Conservation (phyloP, 2,888 invertebrate species). For the Apamea sordens region DNA sequence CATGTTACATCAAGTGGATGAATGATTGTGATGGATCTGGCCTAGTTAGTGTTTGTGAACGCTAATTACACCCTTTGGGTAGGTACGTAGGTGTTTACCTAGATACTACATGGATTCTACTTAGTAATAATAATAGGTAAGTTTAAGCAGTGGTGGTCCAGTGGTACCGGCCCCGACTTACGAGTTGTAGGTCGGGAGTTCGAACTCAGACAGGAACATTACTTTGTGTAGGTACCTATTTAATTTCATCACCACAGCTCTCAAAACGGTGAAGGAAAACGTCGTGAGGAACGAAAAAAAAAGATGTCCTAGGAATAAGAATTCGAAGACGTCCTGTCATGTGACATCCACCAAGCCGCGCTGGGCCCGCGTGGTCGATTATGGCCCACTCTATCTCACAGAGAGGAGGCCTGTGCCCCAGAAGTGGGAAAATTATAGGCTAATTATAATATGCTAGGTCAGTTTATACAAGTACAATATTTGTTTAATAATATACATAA, state of each 20-base stretch:
- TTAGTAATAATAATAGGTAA: not conserved
- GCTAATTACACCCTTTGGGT: conserved; percentile 11
- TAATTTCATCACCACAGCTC: not conserved
- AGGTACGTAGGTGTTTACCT: not conserved
- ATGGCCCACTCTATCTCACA: not conserved
- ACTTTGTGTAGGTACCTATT: not conserved
- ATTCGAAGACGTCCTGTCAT: too few species aligned
- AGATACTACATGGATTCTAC: conserved; percentile 5
- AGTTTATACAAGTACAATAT: not conserved
- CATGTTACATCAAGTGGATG: conserved; percentile 25
- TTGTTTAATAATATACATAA: not conserved
- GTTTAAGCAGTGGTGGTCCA: not conserved
- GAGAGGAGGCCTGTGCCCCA: not conserved
- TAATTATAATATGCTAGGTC: not conserved
- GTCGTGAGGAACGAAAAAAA: not conserved
- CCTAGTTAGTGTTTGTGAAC: conserved; percentile 20
- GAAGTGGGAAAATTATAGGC: not conserved
- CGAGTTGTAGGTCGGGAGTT: not conserved
- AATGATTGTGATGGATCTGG: conserved; percentile 42
- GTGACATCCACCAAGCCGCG: not conserved
- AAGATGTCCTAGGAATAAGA: not conserved
- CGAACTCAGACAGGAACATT: not conserved
- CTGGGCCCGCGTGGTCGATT: not conserved
- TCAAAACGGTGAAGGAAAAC: not conserved
- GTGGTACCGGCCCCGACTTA: not conserved